Evolutionary conservation across 2,797 vertebrate species (phyloP).

Genomic region (Lutjanus campechanus): DNA sequence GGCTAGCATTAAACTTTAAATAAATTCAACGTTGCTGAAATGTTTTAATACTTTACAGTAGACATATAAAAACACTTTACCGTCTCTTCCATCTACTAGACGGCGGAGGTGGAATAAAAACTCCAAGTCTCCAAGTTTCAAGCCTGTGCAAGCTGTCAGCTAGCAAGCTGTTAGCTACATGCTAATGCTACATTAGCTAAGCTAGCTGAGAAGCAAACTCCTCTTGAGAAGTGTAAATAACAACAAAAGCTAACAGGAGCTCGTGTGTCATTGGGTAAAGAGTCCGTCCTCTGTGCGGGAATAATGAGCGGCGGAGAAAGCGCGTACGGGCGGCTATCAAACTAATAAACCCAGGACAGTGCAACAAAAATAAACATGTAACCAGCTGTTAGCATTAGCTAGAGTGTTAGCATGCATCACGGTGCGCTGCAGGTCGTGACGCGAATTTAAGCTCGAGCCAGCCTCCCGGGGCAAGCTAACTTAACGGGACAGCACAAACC

Average conservation of each 20-base stretch:
- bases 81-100: neutral
- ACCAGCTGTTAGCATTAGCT: conserved; percentile 82
- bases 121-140: conserved; percentile 67
- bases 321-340: neutral
- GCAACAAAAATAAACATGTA: conserved; percentile 77
- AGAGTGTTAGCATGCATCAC: conserved; percentile 81
- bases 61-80: neutral
- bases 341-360: conserved; percentile 38
- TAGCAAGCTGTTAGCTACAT: conserved; percentile 68
- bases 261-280: neutral
- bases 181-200: conserved; percentile 77
- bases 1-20: conserved; percentile 14
- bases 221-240: conserved; percentile 66
- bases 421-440: conserved; percentile 78
- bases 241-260: conserved; percentile 32
- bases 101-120: conserved; percentile 34
- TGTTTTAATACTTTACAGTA: rapidly evolving
- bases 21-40: neutral
- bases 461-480: conserved; percentile 49
- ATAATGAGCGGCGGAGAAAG: neutral
- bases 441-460: conserved; percentile 55
- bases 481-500: conserved; percentile 48
- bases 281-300: neutral
- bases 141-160: conserved; percentile 63
- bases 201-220: conserved; percentile 75